Conservation (phyloP, 2,888 invertebrate genomes). For the Drosophila acutilabella region DNA sequence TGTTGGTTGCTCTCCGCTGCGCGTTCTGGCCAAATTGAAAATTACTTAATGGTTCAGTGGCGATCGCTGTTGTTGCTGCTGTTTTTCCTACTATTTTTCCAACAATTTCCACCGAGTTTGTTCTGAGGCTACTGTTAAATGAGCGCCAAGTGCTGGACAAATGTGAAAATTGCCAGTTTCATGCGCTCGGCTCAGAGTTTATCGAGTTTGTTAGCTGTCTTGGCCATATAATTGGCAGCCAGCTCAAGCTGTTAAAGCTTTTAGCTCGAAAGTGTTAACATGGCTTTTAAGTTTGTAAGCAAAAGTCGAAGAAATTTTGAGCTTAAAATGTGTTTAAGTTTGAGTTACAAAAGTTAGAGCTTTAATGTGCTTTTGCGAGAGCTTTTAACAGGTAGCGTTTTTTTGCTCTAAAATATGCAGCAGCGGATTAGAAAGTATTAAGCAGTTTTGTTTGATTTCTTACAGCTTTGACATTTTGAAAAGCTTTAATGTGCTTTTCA, state of each 20-base stretch:
- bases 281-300: constrained; percentile 11
- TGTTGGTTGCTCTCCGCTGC: constrained; percentile 21
- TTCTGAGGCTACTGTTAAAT: constrained; percentile 70
- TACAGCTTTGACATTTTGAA: no score
- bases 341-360: neutral
- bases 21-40: constrained; percentile 68
- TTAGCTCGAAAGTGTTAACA: constrained; percentile 30
- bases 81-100: constrained; percentile 17
- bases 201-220: constrained; percentile 34
- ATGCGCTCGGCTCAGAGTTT: constrained; percentile 20
- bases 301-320: neutral
- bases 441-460: no score
- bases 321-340: no score
- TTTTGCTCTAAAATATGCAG: no score
- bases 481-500: no score
- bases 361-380: constrained; percentile 1
- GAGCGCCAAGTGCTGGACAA: constrained; percentile 71
- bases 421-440: no score
- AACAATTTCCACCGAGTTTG: neutral
- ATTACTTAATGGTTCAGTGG: constrained; percentile 81
- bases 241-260: constrained; percentile 11
- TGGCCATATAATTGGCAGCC: constrained; percentile 19
- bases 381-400: neutral
- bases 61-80: constrained; percentile 53
- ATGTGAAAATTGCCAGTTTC: constrained; percentile 64